Conservation (phyloP, 2,113 vertebrate genomes). For the Trogon melanurus region DNA sequence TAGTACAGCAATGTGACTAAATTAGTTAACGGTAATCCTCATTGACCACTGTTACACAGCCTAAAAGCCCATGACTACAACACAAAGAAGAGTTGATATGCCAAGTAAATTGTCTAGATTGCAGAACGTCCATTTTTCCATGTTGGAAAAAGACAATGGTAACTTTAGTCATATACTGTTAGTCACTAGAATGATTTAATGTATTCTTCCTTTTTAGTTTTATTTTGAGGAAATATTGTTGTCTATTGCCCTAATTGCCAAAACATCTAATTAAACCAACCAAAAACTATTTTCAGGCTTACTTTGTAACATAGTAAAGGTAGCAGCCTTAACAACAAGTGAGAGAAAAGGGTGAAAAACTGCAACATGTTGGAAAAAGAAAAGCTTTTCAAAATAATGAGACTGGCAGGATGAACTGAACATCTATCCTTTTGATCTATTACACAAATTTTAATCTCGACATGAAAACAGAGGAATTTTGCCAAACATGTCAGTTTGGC, state of each 20-base stretch:
- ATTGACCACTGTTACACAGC: not conserved
- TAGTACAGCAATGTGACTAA: not conserved
- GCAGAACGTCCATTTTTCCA: not conserved
- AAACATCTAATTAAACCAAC: not conserved
- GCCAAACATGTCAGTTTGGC: not conserved
- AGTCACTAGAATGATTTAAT: not conserved
- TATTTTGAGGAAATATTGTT: not conserved
- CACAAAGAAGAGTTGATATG: not conserved
- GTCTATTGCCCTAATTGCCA: not conserved
- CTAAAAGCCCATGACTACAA: not conserved
- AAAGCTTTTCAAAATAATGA: not conserved
- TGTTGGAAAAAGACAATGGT: not conserved
- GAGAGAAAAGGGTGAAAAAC: not conserved
- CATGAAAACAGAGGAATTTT: not conserved
- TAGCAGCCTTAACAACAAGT: not conserved
- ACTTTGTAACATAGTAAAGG: not conserved
- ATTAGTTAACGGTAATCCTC: not conserved
- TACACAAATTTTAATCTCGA: not conserved
- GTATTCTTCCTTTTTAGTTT: not conserved
- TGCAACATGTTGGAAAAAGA: not conserved
- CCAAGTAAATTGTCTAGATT: not conserved
- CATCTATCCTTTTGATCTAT: not conserved
- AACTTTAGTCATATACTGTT: not conserved
- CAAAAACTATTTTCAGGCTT: not conserved
- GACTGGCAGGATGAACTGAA: not conserved